Evolutionary conservation across 2,797 vertebrate species (phyloP).

Genomic region (Mastacembelus armatus): DNA sequence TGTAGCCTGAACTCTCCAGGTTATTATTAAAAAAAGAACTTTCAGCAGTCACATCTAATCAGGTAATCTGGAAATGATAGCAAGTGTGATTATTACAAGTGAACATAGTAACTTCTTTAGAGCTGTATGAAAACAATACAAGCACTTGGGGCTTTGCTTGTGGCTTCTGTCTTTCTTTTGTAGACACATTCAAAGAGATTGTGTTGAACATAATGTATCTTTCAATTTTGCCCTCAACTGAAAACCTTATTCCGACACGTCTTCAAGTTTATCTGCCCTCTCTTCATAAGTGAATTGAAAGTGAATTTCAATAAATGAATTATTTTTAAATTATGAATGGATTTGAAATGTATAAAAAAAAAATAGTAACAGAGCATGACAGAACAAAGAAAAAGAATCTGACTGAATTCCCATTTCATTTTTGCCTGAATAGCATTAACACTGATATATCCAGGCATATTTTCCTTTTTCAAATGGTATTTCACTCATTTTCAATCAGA

Average conservation of each 20-base stretch:
- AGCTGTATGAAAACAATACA: slow-evolving; percentile 35
- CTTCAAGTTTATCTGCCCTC: background rate
- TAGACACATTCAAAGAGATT: slow-evolving; percentile 5
- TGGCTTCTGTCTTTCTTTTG: slow-evolving; percentile 16
- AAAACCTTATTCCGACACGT: slow-evolving; percentile 12
- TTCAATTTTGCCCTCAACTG: background rate
- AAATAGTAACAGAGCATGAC: no score
- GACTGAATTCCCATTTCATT: no score
- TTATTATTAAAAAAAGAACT: background rate
- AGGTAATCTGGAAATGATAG: slow-evolving; percentile 23
- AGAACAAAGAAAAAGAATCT: no score
- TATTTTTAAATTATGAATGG: no score
- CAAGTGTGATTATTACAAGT: slow-evolving; percentile 18
- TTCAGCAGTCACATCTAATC: slow-evolving; percentile 25
- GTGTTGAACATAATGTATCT: background rate
- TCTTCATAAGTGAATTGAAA: background rate
- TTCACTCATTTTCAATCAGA: slow-evolving; percentile 43
- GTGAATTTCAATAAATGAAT: no score
- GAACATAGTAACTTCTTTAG: slow-evolving; percentile 9
- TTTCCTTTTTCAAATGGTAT: no score
- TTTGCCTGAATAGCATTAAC: no score
- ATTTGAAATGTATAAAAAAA: background rate
- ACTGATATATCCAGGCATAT: slow-evolving; percentile 17
- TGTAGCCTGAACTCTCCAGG: slow-evolving; percentile 1
- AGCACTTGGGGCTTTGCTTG: slow-evolving; percentile 5